Conservation (phyloP, 2,797 vertebrate species). For the Myotis vivesi region DNA sequence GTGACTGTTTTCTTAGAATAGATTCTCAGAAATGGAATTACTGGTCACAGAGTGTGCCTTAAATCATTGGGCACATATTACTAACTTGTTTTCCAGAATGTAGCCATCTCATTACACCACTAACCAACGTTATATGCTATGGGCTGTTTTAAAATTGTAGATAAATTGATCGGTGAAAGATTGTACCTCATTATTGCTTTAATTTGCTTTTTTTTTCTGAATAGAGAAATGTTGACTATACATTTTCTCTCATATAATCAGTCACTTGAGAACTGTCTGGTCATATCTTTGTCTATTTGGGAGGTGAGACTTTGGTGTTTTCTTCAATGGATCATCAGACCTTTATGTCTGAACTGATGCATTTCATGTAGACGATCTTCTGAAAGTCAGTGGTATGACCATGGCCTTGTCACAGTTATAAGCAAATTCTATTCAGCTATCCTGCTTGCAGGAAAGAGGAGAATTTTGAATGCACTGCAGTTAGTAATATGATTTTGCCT, state of each 20-base stretch:
- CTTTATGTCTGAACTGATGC: not conserved
- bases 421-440: not conserved
- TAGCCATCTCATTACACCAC: not conserved
- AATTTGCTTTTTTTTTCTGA: not conserved
- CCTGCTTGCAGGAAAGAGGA: not conserved
- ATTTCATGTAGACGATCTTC: not conserved
- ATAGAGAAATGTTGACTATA: not conserved
- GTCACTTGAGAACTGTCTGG: not conserved
- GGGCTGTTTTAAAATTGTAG: not conserved
- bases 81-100: conserved; percentile 4
- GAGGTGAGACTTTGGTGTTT: not conserved
- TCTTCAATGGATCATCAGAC: not conserved
- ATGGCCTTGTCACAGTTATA: not conserved
- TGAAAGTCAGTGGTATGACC: not conserved
- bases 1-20: conserved; percentile 15
- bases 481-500: not conserved
- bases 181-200: not conserved
- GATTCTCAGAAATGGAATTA: not conserved
- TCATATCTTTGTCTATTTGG: not conserved
- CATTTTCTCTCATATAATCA: not conserved
- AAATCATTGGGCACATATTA: not conserved
- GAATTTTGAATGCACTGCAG: not conserved
- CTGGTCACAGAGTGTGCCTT: not conserved
- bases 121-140: not conserved
- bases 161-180: not conserved